phyloP scores from a whole-genome alignment of 2,888 invertebrate species.

The Melanchra persicariae region DNA sequence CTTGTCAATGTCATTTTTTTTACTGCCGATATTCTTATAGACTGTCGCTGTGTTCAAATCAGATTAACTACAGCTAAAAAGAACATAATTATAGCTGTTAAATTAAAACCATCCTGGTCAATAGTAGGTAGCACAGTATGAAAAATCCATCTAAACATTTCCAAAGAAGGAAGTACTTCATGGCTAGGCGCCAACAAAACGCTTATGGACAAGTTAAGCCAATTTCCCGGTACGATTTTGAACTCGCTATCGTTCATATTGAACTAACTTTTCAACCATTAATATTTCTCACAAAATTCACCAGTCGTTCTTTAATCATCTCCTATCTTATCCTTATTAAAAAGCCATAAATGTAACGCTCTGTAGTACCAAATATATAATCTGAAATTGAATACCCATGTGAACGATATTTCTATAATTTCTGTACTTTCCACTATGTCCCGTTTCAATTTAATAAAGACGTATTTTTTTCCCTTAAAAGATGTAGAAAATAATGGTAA shows the following conservation, averaged over 20 bases:
- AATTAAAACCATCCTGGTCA: too few relatives aligned
- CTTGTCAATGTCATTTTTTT: too few relatives aligned
- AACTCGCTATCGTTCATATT: conserved; percentile 3
- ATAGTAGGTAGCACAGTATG: neutral
- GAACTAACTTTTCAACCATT: conserved; percentile 13
- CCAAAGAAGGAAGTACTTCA: conserved; percentile 13
- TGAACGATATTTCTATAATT: neutral
- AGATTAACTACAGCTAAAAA: too few relatives aligned
- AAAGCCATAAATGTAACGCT: conserved; percentile 4
- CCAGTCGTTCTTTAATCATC: neutral
- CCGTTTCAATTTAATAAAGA: neutral
- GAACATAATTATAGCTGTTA: too few relatives aligned
- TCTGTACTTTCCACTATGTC: neutral
- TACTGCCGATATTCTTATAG: too few relatives aligned
- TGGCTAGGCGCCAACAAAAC: conserved; percentile 43
- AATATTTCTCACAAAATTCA: conserved; percentile 3
- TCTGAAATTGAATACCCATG: neutral
- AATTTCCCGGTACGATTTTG: conserved; percentile 39
- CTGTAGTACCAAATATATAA: conserved; percentile 2
- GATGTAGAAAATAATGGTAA: neutral
- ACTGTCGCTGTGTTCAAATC: too few relatives aligned
- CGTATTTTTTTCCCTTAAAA: neutral
- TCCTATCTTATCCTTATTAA: neutral
- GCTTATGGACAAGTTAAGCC: conserved; percentile 32
- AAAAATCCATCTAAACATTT: conserved; percentile 12